Base-by-base conservation (phyloP, 2,888 invertebrate species). In the Fragum whitleyi region DNA sequence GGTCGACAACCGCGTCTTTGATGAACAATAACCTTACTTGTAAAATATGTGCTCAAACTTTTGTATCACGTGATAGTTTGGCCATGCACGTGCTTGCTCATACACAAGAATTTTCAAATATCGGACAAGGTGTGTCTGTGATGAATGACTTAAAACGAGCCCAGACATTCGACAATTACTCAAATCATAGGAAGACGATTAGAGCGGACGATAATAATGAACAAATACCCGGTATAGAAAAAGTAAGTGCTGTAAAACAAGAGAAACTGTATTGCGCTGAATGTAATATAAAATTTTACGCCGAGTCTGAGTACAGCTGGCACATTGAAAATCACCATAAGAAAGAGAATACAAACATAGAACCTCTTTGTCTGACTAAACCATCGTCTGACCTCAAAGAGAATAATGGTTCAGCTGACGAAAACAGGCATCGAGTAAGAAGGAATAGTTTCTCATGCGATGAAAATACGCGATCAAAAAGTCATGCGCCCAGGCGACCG, bases 61-160 rank as follows among this genome's bases (percentile, higher is more conserved):
- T 91, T 75, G 81, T 88, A 2, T 88, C 88, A 68, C 86, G 91
- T 26, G 92, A 93, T 71, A 83, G 88, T 32, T 88, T 92, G 62
- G 92, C 93, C n/a, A 92, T 93, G 92, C 93, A 93, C 87, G 91
- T 92, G 87, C 74, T 89, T 7, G 90, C 91, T 78, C 92, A 92
- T 81, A 88, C 90, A 86, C 85, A 85, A 7, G 65, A 65, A 42
- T 21, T 19, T 42, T 21, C 42, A 26, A 2, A 16, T 19, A 32
- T 19, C 32, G 26, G 57, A 14, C 32, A 42, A 16, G 36, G n/a
- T n/a, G 11, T 65, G 2, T n/a, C 36, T 14, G 16, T 26, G 11
- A 39, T 65, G 26, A 65, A 65, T 21, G 36, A 21, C 2, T 42
- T 65, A 26, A 65, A 65, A 32, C 6, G 65, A 42, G n/a, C 42